Conservation (phyloP, 2,888 invertebrate genomes). For the Metallyticus violacea region DNA sequence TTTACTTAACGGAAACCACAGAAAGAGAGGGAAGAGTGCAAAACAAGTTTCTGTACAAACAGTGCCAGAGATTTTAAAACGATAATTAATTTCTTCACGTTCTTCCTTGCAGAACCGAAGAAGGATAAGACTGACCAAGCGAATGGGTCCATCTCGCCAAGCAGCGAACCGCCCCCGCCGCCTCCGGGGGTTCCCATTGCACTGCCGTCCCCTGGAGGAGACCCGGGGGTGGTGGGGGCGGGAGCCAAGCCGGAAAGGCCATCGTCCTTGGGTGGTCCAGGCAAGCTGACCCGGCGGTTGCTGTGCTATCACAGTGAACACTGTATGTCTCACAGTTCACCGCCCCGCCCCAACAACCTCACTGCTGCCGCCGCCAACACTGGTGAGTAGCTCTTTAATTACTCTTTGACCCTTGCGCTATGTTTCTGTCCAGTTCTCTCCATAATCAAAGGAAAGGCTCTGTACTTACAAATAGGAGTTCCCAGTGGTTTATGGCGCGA, state of each 20-base stretch:
- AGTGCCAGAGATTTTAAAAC: too few species aligned
- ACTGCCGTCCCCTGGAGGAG: constrained; percentile 42
- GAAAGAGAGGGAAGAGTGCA: too few species aligned
- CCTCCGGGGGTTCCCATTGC: constrained; percentile 49
- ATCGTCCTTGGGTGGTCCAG: constrained; percentile 64
- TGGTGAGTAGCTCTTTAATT: neutral
- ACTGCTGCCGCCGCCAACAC: neutral
- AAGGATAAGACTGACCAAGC: constrained; percentile 83
- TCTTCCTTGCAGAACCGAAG: constrained; percentile 79
- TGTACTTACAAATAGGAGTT: too few species aligned
- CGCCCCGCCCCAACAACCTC: constrained; percentile 34
- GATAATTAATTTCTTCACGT: too few species aligned
- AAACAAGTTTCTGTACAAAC: too few species aligned
- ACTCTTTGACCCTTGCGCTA: neutral
- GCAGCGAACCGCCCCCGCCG: constrained; percentile 49
- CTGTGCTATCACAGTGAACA: constrained; percentile 80
- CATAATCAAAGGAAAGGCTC: too few species aligned
- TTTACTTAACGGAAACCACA: too few species aligned
- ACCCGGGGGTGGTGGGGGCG: constrained; percentile 50
- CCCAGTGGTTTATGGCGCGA: too few species aligned
- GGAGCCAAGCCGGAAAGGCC: constrained; percentile 72
- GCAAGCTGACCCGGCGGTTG: constrained; percentile 71
- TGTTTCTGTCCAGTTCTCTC: neutral
- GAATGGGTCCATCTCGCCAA: constrained; percentile 63
- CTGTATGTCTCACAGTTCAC: constrained; percentile 53